Percentiles rank a stretch among this genome's conserved stretches.
These are phyloP conservation scores for Oxygymnocypris stewartii DNA, from an alignment of 2,113 vertebrate genomes.

Conservation along the genomic window DNA sequence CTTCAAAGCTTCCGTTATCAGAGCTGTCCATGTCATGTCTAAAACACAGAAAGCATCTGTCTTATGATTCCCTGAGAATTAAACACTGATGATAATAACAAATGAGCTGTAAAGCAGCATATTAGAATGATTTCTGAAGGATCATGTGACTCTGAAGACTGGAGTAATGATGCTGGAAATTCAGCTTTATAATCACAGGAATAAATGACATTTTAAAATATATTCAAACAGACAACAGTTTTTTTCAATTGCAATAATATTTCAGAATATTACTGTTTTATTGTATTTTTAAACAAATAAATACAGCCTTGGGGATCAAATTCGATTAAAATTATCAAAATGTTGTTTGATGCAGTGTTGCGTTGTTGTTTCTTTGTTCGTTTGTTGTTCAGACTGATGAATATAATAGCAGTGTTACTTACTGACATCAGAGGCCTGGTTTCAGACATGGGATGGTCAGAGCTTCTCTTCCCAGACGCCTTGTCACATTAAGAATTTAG, in stretches of 20 bases:
- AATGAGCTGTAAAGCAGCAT: neutral
- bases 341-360: neutral
- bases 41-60: neutral
- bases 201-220: neutral
- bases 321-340: neutral
- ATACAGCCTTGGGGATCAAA: neutral
- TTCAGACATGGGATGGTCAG: neutral
- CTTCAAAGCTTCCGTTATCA: conserved; percentile 74
- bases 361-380: neutral
- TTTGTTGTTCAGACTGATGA: neutral
- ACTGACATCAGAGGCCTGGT: neutral
- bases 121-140: neutral
- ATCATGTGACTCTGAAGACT: neutral
- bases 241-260: neutral
- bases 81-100: neutral
- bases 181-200: neutral
- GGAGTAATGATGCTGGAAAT: neutral
- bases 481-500: neutral
- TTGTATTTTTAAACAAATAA: no score
- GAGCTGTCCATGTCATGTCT: conserved; percentile 82
- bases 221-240: neutral
- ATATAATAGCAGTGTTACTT: neutral
- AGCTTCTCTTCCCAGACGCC: conserved; percentile 16
- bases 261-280: no score
- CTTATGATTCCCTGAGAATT: neutral